Conservation (phyloP, 2,888 invertebrate species). For the Erebia aethiops region DNA sequence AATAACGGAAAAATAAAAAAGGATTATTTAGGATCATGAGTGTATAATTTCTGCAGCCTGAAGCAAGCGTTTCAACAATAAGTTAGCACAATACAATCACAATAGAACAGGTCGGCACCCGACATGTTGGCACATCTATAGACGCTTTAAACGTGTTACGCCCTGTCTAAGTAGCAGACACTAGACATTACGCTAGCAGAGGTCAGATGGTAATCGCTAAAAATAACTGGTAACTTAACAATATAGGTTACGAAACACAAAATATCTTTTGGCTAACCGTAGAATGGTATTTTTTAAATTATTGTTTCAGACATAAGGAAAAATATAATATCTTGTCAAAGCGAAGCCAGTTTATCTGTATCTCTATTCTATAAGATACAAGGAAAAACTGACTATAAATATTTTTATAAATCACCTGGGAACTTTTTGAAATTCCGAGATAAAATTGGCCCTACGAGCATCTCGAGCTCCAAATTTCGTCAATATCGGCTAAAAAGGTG, state of each 20-base stretch:
- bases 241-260: slow-evolving; percentile 4
- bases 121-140: neutral
- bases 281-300: neutral
- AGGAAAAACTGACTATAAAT: too few relatives aligned
- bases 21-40: too few relatives aligned
- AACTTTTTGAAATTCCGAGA: too few relatives aligned
- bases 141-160: slow-evolving; percentile 2
- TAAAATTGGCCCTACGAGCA: too few relatives aligned
- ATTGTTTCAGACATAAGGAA: neutral
- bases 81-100: neutral
- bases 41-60: too few relatives aligned
- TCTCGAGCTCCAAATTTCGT: too few relatives aligned
- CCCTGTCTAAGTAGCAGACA: slow-evolving; percentile 15
- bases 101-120: neutral
- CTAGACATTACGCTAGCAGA: slow-evolving; percentile 12
- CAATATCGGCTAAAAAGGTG: too few relatives aligned
- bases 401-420: too few relatives aligned
- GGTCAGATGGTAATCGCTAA: slow-evolving; percentile 24
- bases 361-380: too few relatives aligned
- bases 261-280: slow-evolving; percentile 5
- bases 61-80: too few relatives aligned
- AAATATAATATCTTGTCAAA: neutral
- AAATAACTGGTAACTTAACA: slow-evolving; percentile 17
- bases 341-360: too few relatives aligned
- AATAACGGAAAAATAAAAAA: too few relatives aligned